A percentile compares a stretch with the other conserved stretches of the same genome.
phyloP scores from a whole-genome alignment of 2,888 invertebrate genomes.

The Brachycybe producta region DNA sequence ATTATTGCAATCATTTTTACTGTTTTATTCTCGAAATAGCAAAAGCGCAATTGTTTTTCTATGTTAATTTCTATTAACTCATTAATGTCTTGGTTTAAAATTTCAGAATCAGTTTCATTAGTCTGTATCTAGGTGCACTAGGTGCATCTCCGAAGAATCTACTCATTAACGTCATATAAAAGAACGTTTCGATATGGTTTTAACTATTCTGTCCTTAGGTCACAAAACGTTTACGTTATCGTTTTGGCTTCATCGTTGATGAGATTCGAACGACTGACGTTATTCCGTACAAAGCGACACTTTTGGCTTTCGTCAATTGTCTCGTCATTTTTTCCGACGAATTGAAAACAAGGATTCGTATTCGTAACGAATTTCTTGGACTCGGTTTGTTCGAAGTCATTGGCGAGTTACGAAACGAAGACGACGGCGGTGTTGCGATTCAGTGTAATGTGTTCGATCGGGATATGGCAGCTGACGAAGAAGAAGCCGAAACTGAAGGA shows the following conservation, averaged over 20 bases:
- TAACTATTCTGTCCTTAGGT: no score
- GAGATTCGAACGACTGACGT: conserved; percentile 34
- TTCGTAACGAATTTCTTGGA: conserved; percentile 17
- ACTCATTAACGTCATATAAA: no score
- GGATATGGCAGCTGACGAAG: conserved; percentile 27
- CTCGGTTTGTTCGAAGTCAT: conserved; percentile 25
- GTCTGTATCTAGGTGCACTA: no score
- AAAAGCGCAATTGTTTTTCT: no score
- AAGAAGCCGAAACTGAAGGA: conserved; percentile 23
- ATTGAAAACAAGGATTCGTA: neutral
- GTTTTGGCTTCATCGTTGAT: conserved; percentile 33
- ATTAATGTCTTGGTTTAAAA: no score
- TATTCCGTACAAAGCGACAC: conserved; percentile 32
- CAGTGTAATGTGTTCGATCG: conserved; percentile 30
- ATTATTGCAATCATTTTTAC: no score
- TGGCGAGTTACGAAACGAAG: conserved; percentile 22
- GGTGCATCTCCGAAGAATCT: no score
- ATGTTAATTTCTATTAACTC: no score
- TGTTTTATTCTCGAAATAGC: no score
- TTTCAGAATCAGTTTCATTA: no score
- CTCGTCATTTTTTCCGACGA: conserved; percentile 27
- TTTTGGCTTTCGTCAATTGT: conserved; percentile 37
- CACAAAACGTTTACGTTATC: conserved; percentile 31
- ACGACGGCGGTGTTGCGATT: conserved; percentile 27
- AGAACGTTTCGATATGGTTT: no score